These are phyloP conservation scores for Neopipo cinnamomea DNA, from an alignment of 2,113 vertebrate species.

Conservation along the genomic window DNA sequence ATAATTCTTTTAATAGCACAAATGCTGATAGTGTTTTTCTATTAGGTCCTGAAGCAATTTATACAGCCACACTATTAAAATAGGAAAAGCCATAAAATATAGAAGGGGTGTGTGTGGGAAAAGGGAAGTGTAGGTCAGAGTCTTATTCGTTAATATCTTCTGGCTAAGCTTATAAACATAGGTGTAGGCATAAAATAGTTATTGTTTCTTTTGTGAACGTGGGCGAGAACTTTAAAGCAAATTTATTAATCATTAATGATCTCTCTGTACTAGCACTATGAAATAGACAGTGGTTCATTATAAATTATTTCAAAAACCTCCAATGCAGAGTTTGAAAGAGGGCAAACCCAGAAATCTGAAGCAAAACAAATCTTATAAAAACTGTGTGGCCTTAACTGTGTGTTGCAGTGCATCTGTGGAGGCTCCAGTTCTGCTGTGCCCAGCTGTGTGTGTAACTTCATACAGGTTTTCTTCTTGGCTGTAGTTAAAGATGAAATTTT, in stretches of 20 bases:
- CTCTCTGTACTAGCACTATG: neutral
- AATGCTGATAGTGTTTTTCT: conserved; percentile 54
- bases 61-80: conserved; percentile 34
- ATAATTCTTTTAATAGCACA: conserved; percentile 54
- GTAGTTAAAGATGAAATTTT: neutral
- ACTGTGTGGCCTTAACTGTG: neutral
- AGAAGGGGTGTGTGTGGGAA: neutral
- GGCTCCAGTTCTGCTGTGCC: neutral
- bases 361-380: neutral
- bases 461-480: neutral
- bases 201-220: neutral
- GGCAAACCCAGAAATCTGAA: neutral
- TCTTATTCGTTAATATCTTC: neutral
- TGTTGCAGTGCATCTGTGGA: accelerated
- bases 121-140: neutral
- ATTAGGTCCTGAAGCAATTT: conserved; percentile 39
- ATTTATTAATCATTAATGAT: neutral
- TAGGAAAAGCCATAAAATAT: conserved; percentile 43
- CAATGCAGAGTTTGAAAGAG: neutral
- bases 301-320: neutral
- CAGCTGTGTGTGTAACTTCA: neutral
- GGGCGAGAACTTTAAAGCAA: neutral
- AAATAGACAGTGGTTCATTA: neutral
- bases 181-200: neutral
- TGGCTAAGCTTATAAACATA: neutral